Conservation (phyloP, 2,113 vertebrate genomes). For the Ciconia boyciana region DNA sequence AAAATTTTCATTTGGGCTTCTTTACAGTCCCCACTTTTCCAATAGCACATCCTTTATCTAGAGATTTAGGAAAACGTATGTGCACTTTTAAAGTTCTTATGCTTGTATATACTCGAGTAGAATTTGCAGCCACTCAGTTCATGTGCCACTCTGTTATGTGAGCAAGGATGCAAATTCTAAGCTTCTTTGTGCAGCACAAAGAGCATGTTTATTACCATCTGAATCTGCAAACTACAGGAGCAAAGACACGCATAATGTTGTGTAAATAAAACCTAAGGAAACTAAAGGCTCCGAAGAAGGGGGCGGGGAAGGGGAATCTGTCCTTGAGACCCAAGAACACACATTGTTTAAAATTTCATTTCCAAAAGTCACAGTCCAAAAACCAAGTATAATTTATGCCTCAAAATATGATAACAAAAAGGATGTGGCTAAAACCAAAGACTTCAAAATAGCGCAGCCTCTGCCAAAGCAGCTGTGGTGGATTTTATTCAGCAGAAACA, state of each 20-base stretch:
- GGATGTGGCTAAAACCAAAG: not conserved
- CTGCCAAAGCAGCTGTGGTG: not conserved
- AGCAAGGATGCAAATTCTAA: not conserved
- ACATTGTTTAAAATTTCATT: not conserved
- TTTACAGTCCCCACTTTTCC: not conserved
- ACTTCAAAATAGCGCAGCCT: not conserved
- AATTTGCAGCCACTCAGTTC: not conserved
- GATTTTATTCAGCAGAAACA: not conserved
- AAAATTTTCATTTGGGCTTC: not conserved
- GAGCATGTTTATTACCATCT: accelerated
- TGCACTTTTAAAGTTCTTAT: not conserved
- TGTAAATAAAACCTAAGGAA: not conserved
- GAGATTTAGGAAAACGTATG: not conserved
- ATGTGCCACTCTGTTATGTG: not conserved
- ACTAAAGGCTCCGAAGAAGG: not conserved
- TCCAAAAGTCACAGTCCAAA: not conserved
- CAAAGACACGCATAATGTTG: not conserved
- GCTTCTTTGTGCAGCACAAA: not conserved
- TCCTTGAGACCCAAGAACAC: not conserved
- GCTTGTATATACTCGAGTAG: not conserved
- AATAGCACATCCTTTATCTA: not conserved
- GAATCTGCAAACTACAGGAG: not conserved
- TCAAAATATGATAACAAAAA: not conserved
- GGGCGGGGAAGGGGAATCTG: too few species aligned
- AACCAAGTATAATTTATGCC: not conserved